Evolutionary conservation across 2,797 vertebrate genomes (phyloP).

Genomic region (Spinibarbus caldwelli): DNA sequence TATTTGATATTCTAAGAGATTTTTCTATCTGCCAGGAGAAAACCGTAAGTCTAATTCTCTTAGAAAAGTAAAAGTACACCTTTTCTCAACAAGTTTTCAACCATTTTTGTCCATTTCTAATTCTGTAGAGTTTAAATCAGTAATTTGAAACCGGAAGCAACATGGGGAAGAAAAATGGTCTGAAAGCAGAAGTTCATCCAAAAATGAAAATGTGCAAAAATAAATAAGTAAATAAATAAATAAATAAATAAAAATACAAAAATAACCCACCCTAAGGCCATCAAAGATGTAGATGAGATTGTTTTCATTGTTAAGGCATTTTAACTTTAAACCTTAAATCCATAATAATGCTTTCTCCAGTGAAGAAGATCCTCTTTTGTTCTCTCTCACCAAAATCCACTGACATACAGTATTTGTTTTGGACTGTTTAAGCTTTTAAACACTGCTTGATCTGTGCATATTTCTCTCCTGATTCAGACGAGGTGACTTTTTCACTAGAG

Average conservation of each 20-base stretch:
- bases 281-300: too few relatives aligned
- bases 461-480: neutral
- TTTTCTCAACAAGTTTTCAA: neutral
- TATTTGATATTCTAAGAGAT: neutral
- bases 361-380: neutral
- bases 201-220: too few relatives aligned
- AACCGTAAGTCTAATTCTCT: neutral
- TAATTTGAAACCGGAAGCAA: neutral
- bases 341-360: neutral
- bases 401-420: neutral
- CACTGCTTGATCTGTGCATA: neutral
- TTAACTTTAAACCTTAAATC: too few relatives aligned
- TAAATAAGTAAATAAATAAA: too few relatives aligned
- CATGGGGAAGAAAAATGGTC: neutral
- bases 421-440: neutral
- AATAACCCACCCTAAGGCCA: too few relatives aligned
- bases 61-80: neutral
- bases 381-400: neutral
- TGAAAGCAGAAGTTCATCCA: neutral
- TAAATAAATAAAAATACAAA: too few relatives aligned
- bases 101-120: neutral
- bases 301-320: too few relatives aligned
- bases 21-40: neutral
- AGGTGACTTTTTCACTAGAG: neutral
- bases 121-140: neutral